Conservation (phyloP, 2,888 invertebrate genomes). For the Uloborus plumipes region DNA sequence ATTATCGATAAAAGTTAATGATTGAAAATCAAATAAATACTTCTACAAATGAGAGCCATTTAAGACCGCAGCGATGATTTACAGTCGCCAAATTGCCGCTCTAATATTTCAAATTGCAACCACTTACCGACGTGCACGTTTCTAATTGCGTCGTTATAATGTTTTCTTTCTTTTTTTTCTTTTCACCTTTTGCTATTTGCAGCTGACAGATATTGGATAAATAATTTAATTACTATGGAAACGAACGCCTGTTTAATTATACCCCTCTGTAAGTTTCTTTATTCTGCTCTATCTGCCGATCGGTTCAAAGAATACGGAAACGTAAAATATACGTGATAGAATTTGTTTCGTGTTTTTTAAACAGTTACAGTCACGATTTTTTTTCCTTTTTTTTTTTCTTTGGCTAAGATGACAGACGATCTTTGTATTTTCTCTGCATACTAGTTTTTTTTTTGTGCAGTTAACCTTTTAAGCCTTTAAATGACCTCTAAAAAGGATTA, state of each 20-base stretch:
- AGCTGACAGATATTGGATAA: slow-evolving; percentile 45
- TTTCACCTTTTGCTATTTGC: slow-evolving; percentile 8
- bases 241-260: slow-evolving; percentile 49
- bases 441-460: too few relatives aligned
- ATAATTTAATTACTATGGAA: slow-evolving; percentile 56
- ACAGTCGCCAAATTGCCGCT: slow-evolving; percentile 27
- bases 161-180: slow-evolving; percentile 3
- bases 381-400: neutral
- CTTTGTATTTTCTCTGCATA: too few relatives aligned
- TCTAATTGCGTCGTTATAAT: slow-evolving; percentile 33
- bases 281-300: too few relatives aligned
- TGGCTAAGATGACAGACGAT: too few relatives aligned
- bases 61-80: slow-evolving; percentile 40
- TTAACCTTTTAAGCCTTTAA: too few relatives aligned
- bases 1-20: slow-evolving; percentile 22
- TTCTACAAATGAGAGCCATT: slow-evolving; percentile 19
- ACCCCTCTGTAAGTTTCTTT: neutral
- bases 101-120: slow-evolving; percentile 34
- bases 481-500: too few relatives aligned
- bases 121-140: slow-evolving; percentile 9
- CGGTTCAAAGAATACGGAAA: slow-evolving; percentile 8
- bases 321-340: slow-evolving; percentile 21
- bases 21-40: slow-evolving; percentile 49
- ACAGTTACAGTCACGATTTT: slow-evolving; percentile 8
- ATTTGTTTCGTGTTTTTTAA: neutral